Evolutionary conservation across 2,113 vertebrate species (phyloP).

Genomic region (Willisornis vidua): DNA sequence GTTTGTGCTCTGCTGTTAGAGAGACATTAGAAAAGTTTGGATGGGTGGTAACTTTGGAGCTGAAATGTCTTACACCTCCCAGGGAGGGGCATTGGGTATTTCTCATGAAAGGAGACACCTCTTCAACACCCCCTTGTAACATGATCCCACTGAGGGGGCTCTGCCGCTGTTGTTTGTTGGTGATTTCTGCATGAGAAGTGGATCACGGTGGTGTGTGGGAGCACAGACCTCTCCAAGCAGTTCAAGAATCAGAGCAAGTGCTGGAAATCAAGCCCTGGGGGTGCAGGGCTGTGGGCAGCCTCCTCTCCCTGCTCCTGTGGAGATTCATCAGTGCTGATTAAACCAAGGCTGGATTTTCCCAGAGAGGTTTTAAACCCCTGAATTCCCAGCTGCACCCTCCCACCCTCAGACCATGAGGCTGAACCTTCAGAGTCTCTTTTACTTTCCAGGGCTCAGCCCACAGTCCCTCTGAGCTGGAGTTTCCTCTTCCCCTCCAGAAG

Average conservation of each 20-base stretch:
- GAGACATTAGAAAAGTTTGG: background rate
- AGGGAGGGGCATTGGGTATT: background rate
- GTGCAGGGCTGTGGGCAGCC: background rate
- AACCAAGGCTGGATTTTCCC: background rate
- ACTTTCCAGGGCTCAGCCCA: background rate
- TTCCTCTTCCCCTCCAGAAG: background rate
- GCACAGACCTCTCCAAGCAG: accelerated
- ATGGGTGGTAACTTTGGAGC: background rate
- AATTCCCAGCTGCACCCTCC: background rate
- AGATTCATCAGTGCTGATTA: slow-evolving; percentile 38
- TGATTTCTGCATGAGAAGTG: background rate
- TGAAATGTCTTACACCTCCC: background rate
- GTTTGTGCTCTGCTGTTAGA: background rate
- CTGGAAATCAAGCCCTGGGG: background rate
- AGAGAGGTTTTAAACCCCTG: background rate
- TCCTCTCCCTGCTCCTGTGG: background rate
- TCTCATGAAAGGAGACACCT: background rate
- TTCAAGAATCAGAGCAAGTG: background rate
- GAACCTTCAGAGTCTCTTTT: background rate
- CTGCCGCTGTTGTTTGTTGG: background rate
- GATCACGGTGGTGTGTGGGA: background rate
- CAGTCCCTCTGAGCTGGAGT: background rate
- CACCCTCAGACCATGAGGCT: background rate
- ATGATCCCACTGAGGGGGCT: background rate
- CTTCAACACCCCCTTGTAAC: background rate